Conservation (phyloP, 2,888 invertebrate genomes). For the Ectropis crepuscularia region DNA sequence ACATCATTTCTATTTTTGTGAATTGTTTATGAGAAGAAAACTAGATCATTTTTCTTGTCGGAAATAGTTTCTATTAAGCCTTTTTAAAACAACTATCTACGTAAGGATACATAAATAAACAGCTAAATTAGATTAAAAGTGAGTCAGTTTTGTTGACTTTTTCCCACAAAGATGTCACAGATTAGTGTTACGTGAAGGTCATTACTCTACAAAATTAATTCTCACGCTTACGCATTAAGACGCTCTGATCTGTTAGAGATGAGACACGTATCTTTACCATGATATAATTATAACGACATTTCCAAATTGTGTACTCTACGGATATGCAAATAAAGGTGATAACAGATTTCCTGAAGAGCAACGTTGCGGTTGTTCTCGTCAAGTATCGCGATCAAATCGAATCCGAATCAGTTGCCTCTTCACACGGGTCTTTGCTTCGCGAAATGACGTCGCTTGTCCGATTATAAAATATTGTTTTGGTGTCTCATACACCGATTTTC, state of each 20-base stretch:
- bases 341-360: conserved; percentile 15
- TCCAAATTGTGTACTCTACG: conserved; percentile 45
- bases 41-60: too few species aligned
- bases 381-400: conserved; percentile 64
- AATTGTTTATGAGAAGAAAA: too few species aligned
- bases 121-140: conserved; percentile 46
- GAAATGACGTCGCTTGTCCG: conserved; percentile 53
- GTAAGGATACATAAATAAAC: conserved; percentile 43
- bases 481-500: conserved; percentile 39
- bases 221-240: conserved; percentile 75
- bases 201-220: conserved; percentile 76
- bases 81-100: conserved; percentile 26
- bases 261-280: conserved; percentile 61
- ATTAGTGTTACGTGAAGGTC: conserved; percentile 67
- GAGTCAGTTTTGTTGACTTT: conserved; percentile 48
- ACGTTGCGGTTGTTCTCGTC: conserved; percentile 44
- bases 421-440: conserved; percentile 71
- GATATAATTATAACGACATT: conserved; percentile 33
- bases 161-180: conserved; percentile 70
- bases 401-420: conserved; percentile 78
- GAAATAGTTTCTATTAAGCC: conserved; percentile 8
- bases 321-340: conserved; percentile 35
- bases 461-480: conserved; percentile 43
- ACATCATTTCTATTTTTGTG: too few species aligned
- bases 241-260: conserved; percentile 67